These are phyloP conservation scores for Pteronura brasiliensis DNA, from an alignment of 2,113 vertebrate genomes.

Conservation along the genomic window DNA sequence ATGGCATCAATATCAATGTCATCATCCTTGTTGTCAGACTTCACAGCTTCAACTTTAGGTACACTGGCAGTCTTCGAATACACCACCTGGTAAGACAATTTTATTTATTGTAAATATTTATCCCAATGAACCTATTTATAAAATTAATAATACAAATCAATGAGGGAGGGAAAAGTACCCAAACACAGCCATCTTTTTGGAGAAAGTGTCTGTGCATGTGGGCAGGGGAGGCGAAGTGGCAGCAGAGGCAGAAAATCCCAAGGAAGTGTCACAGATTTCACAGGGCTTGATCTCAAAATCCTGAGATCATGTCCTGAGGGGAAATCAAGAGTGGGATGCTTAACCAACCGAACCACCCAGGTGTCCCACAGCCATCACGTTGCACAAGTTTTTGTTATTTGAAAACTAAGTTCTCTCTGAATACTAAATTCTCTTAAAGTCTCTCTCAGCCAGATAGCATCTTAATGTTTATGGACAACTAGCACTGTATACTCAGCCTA, in stretches of 20 bases:
- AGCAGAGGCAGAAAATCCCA: background rate
- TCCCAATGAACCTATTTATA: background rate
- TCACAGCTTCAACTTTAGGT: slow-evolving; percentile 96
- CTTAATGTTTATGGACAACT: background rate
- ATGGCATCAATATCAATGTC: slow-evolving; percentile 99
- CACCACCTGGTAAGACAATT: slow-evolving; percentile 89
- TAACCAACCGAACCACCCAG: background rate
- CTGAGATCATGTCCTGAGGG: background rate
- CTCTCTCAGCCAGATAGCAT: background rate
- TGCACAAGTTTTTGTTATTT: background rate
- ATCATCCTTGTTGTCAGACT: slow-evolving; percentile 92
- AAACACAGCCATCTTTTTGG: background rate
- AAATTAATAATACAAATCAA: background rate
- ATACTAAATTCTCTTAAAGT: no score
- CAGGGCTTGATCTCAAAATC: background rate
- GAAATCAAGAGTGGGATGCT: background rate
- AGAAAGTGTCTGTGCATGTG: background rate
- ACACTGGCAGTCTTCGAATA: slow-evolving; percentile 94
- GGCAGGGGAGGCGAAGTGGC: background rate
- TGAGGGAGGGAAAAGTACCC: background rate
- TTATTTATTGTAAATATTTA: background rate
- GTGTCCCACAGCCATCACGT: background rate
- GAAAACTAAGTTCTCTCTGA: background rate
- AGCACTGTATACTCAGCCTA: background rate
- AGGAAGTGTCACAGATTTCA: background rate